phyloP scores from a whole-genome alignment of 2,797 vertebrate genomes.

The Enteromius mattozi region DNA sequence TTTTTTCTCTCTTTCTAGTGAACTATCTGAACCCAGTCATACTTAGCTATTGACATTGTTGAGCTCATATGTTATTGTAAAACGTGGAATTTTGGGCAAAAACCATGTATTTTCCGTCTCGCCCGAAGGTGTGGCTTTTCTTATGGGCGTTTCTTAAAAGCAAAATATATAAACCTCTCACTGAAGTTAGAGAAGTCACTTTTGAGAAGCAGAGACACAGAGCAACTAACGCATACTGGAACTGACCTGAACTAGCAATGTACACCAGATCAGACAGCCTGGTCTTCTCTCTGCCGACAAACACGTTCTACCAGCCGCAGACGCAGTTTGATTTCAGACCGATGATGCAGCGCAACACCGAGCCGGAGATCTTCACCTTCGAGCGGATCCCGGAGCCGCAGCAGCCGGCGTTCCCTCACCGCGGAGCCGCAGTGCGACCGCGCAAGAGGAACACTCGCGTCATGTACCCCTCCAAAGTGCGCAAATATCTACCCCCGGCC shows the following conservation, averaged over 20 bases:
- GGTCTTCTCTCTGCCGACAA: constrained; percentile 60
- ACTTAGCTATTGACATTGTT: background rate
- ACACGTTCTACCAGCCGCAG: constrained; percentile 45
- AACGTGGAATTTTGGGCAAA: constrained; percentile 7
- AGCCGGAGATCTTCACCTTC: constrained; percentile 84
- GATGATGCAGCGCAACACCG: constrained; percentile 69
- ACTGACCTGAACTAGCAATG: constrained; percentile 59
- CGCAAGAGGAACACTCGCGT: constrained; percentile 77
- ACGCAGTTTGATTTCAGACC: constrained; percentile 60
- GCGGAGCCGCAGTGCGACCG: constrained; percentile 66
- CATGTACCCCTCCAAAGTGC: constrained; percentile 80
- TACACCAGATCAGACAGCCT: constrained; percentile 68
- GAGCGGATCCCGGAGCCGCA: constrained; percentile 68
- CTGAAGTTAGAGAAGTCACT: constrained; percentile 11
- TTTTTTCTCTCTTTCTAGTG: background rate
- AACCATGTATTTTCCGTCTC: constrained; percentile 29
- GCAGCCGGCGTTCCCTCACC: constrained; percentile 55
- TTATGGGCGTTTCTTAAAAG: constrained; percentile 57
- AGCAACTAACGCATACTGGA: background rate
- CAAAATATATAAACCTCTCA: constrained; percentile 42
- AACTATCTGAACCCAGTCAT: background rate
- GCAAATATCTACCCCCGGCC: constrained; percentile 79
- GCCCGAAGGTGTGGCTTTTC: constrained; percentile 40
- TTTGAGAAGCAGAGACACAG: constrained; percentile 24
- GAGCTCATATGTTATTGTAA: constrained; percentile 14